phyloP scores from a whole-genome alignment of 1,140 invertebrate species.

The Pantala flavescens region DNA sequence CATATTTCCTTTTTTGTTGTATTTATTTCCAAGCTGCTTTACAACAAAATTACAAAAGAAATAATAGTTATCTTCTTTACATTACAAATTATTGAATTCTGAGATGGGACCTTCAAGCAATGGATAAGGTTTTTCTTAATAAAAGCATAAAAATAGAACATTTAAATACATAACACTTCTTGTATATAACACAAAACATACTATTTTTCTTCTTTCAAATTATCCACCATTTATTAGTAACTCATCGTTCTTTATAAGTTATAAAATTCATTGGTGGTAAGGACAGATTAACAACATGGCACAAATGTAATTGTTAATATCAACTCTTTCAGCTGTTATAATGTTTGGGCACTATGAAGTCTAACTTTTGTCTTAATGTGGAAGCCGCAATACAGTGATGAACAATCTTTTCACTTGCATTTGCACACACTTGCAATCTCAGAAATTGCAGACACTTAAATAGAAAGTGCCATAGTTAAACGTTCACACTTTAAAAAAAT shows the following conservation, averaged over 20 bases:
- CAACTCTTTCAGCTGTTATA: neutral
- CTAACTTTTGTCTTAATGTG: neutral
- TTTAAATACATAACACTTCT: neutral
- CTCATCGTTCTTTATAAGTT: neutral
- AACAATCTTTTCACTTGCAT: neutral
- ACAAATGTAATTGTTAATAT: constrained; percentile 6
- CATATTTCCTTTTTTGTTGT: too few relatives aligned
- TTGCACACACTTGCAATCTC: neutral
- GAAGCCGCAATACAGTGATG: constrained; percentile 8
- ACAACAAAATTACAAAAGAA: too few relatives aligned
- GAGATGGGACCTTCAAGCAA: neutral
- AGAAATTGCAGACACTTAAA: neutral
- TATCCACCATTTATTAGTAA: neutral
- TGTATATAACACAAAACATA: neutral
- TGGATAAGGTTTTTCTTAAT: neutral
- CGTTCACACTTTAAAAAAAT: neutral
- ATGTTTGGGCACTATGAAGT: constrained; percentile 1
- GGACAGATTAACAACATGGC: constrained; percentile 8
- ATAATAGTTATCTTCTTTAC: too few relatives aligned
- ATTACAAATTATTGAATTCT: neutral
- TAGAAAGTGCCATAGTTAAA: neutral
- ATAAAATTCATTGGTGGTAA: neutral
- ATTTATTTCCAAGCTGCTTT: too few relatives aligned
- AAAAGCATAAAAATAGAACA: neutral
- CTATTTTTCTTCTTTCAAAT: neutral